Evolutionary conservation across 2,797 vertebrate genomes (phyloP).

Genomic region (Muraenolepis orangiensis): DNA sequence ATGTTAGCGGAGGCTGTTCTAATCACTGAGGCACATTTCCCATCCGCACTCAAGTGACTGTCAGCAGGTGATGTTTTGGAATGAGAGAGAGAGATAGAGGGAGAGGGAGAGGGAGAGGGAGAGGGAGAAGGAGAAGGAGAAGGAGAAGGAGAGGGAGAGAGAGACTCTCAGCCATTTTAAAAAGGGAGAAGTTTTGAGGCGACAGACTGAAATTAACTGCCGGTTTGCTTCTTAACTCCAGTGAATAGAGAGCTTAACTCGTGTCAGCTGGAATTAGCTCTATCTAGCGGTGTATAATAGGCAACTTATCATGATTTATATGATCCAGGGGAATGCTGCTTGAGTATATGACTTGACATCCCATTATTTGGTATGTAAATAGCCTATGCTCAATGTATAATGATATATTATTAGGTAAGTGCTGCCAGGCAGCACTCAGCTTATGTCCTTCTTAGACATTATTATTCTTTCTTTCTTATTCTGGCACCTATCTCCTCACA

Average conservation of each 20-base stretch:
- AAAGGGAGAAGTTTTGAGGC: background rate
- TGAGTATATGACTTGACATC: slow-evolving; percentile 4
- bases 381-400: no score
- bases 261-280: slow-evolving; percentile 28
- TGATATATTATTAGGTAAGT: no score
- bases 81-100: slow-evolving; percentile 15
- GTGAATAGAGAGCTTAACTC: slow-evolving; percentile 15
- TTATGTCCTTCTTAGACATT: no score
- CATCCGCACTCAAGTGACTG: slow-evolving; percentile 8
- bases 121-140: no score
- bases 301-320: background rate
- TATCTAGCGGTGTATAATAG: slow-evolving; percentile 3
- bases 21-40: slow-evolving; percentile 16
- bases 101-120: slow-evolving; percentile 12
- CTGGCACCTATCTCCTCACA: no score
- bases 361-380: background rate
- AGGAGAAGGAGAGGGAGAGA: slow-evolving; percentile 17
- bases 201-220: slow-evolving; percentile 20
- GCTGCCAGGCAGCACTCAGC: no score
- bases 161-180: background rate
- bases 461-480: no score
- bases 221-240: slow-evolving; percentile 31
- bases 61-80: slow-evolving; percentile 10
- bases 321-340: background rate
- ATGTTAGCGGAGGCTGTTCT: slow-evolving; percentile 15